Evolutionary conservation across 1,140 invertebrate species (phyloP), one percentile per base, ranked within the genome.

Genomic region (Adelges cooleyi): DNA sequence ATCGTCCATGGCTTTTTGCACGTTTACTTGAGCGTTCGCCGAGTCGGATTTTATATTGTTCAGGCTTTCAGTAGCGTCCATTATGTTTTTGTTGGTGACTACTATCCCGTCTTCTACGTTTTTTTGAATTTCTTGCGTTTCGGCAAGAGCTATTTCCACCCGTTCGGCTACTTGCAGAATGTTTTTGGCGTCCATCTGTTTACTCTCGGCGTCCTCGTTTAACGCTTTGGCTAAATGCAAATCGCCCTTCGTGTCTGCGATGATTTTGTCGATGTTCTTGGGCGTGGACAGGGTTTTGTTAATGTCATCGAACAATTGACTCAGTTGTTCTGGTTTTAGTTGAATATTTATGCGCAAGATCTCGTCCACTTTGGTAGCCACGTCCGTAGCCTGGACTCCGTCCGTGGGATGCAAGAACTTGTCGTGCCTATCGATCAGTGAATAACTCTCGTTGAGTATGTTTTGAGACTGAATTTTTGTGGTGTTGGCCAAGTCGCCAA

Each of bases 191-290:
- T 77, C 74, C 36, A 69, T 66, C 80, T 89, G 92, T 2, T 89
- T 84, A 22, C 74, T 71, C 68, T 90, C 86, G 1, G 92, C 91
- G 69, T 81, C 79, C 59, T 80, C 74, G 72, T 93, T 91, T 0
- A 96, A 77, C 6, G 77, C 70, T 69, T 87, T 82, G 0, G 92
- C 92, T 68, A 77, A 76, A 23, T 79, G 75, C 49, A 94, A 75
- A 75, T 94, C 89, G 29, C 83, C 81, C 53, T 82, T 81, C 0
- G 95, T 97, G 50, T 87, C 92, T 22, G 80, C 78, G 38, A 97
- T 84, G 70, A 97, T 97, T 66, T 81, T 80, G 70, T 96, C 90
- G 65, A 95, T 93, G 73, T 97, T 84, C 29, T 88, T 92, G 5
- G 97, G 76, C 9, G 86, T 87, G 3, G 83, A 81, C 6, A 96